phyloP scores from a whole-genome alignment of 2,797 vertebrate genomes.

The Scleropages formosus region DNA sequence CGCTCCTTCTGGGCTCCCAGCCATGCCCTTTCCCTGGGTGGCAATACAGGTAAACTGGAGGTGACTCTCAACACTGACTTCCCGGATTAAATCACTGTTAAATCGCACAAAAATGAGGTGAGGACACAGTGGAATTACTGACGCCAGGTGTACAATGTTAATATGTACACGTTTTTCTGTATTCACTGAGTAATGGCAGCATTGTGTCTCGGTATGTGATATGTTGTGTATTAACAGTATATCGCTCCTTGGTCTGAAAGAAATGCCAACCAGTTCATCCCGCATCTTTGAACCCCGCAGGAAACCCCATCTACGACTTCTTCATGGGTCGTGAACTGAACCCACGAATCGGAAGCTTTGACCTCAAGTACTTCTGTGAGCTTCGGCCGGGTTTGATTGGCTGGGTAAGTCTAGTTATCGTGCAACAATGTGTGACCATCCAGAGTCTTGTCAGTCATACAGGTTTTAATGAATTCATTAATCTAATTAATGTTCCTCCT shows the following conservation, averaged over 20 bases:
- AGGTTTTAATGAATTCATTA: no score
- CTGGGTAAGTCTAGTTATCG: slow-evolving; percentile 74
- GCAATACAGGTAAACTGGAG: slow-evolving; percentile 78
- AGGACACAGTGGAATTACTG: no score
- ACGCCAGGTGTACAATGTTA: no score
- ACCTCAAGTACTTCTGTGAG: slow-evolving; percentile 90
- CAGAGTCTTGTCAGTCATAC: background rate
- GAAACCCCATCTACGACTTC: slow-evolving; percentile 84
- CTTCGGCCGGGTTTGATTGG: slow-evolving; percentile 86
- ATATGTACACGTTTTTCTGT: no score
- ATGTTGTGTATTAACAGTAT: background rate
- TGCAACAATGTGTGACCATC: background rate
- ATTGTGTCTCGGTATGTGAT: background rate
- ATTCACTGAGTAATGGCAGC: no score
- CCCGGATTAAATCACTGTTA: no score
- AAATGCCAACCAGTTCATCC: slow-evolving; percentile 1
- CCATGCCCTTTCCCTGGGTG: slow-evolving; percentile 74
- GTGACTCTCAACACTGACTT: background rate
- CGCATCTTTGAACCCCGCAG: slow-evolving; percentile 52
- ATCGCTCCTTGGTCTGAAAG: background rate
- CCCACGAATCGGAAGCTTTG: slow-evolving; percentile 79
- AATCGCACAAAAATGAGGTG: no score
- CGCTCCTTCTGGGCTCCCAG: slow-evolving; percentile 73
- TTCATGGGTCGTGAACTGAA: slow-evolving; percentile 89
- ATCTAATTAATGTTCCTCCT: slow-evolving; percentile 14